These are phyloP conservation scores for Eptatretus atami DNA, from an alignment of 2,797 vertebrate species.

Conservation along the genomic window DNA sequence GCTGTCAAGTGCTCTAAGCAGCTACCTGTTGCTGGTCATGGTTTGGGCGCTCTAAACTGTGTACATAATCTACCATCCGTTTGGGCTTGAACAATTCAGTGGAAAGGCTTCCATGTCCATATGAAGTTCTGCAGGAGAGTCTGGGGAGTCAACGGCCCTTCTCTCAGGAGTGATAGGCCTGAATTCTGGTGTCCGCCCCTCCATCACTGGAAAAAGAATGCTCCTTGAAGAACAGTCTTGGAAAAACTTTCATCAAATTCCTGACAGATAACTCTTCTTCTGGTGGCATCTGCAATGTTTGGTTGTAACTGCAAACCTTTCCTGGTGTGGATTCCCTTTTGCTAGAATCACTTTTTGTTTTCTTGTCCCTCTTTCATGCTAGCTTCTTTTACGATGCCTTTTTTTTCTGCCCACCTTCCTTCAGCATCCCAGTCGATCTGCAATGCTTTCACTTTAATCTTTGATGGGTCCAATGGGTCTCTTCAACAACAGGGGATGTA, in stretches of 20 bases:
- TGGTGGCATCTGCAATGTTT: constrained; percentile 52
- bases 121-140: background rate
- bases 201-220: constrained; percentile 33
- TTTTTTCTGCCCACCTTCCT: constrained; percentile 39
- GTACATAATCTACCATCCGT: constrained; percentile 92
- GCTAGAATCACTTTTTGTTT: background rate
- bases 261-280: constrained; percentile 96
- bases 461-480: constrained; percentile 30
- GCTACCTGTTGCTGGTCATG: constrained; percentile 31
- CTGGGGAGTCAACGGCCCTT: constrained; percentile 6
- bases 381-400: constrained; percentile 18
- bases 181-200: constrained; percentile 47
- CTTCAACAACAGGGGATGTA: constrained; percentile 37
- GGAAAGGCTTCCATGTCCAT: background rate
- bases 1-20: background rate
- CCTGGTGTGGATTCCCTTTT: constrained; percentile 32
- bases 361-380: background rate
- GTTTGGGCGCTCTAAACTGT: constrained; percentile 96
- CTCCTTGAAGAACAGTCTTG: constrained; percentile 84
- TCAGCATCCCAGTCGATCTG: constrained; percentile 51
- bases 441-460: constrained; percentile 58
- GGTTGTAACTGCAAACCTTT: constrained; percentile 87
- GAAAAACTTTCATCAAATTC: constrained; percentile 97
- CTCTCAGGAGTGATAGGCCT: constrained; percentile 44
- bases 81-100: background rate